Evolutionary conservation across 2,888 invertebrate species (phyloP).

Genomic region (Endomychus coccineus): DNA sequence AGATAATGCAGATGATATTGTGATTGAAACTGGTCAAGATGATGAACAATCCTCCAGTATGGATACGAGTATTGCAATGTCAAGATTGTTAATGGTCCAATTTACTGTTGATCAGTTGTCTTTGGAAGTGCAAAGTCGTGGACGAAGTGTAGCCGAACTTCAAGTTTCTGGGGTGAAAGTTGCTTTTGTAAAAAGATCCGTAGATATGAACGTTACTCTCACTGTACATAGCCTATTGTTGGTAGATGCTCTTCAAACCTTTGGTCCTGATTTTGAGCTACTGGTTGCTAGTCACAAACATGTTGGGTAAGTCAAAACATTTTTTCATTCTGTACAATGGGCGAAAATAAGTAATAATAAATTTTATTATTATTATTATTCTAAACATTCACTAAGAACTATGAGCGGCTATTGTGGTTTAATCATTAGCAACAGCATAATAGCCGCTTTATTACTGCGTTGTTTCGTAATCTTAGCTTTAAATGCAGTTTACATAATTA

Average conservation of each 20-base stretch:
- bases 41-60: conserved; percentile 42
- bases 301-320: conserved; percentile 68
- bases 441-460: too few relatives aligned
- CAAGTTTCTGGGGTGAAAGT: conserved; percentile 85
- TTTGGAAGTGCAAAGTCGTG: conserved; percentile 76
- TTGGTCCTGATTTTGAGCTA: conserved; percentile 91
- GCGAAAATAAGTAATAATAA: too few relatives aligned
- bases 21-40: conserved; percentile 20
- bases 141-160: conserved; percentile 85
- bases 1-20: conserved; percentile 31
- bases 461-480: too few relatives aligned
- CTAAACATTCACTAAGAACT: too few relatives aligned
- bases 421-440: too few relatives aligned
- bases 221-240: conserved; percentile 88
- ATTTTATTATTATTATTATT: too few relatives aligned
- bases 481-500: too few relatives aligned
- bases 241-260: conserved; percentile 92
- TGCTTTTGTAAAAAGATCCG: conserved; percentile 64
- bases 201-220: conserved; percentile 69
- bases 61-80: conserved; percentile 48
- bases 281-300: conserved; percentile 92
- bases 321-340: too few relatives aligned
- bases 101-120: conserved; percentile 85
- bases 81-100: conserved; percentile 69
- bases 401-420: too few relatives aligned